phyloP scores from a whole-genome alignment of 1,140 invertebrate species.

The Kradibia gibbosae region DNA sequence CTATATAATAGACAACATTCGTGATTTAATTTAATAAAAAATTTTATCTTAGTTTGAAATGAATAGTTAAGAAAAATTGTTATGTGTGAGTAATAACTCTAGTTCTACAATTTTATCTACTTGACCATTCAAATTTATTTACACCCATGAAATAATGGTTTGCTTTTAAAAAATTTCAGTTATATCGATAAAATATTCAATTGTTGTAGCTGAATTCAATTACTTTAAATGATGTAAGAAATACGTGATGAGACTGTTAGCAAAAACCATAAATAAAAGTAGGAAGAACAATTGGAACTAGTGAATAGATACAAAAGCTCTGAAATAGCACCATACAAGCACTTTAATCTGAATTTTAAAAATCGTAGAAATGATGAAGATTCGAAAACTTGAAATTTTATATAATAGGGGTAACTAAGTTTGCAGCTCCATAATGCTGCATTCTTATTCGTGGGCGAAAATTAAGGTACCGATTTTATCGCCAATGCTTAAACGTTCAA shows the following conservation, averaged over 20 bases:
- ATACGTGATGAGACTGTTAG: constrained; percentile 4
- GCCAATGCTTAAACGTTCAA: constrained; percentile 2
- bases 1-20: background rate
- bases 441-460: background rate
- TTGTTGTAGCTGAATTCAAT: background rate
- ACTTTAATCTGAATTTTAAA: no score
- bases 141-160: background rate
- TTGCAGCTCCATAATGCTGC: background rate
- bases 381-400: no score
- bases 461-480: no score
- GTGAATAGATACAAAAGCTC: background rate
- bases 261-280: background rate
- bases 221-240: background rate
- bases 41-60: no score
- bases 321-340: no score
- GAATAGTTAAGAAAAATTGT: no score
- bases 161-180: background rate
- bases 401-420: no score
- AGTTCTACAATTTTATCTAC: background rate
- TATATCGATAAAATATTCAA: background rate
- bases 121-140: background rate
- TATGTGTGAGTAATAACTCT: background rate
- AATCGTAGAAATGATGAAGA: no score
- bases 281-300: background rate
- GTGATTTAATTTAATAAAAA: background rate